Evolutionary conservation across 2,797 vertebrate species (phyloP).

Genomic region (Chaetophractus vellerosus): DNA sequence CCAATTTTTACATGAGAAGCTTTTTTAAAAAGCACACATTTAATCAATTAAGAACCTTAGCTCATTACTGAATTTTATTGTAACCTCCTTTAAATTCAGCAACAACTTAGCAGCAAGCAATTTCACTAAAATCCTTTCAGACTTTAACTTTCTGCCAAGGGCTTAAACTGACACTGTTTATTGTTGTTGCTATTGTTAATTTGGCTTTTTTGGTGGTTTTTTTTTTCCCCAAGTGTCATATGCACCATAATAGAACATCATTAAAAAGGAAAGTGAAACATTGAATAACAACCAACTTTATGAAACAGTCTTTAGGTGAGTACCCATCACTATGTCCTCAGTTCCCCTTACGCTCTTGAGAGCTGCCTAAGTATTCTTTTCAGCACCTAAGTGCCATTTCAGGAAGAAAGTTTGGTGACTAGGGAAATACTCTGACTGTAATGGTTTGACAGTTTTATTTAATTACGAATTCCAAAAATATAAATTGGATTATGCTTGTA

Average conservation of each 20-base stretch:
- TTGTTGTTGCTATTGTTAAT: too few relatives aligned
- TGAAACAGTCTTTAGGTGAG: neutral
- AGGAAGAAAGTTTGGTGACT: neutral
- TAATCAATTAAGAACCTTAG: neutral
- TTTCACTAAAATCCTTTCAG: neutral
- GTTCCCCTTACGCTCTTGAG: too few relatives aligned
- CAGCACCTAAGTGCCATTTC: neutral
- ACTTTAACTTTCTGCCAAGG: slow-evolving; percentile 22
- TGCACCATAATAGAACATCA: neutral
- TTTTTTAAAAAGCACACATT: neutral
- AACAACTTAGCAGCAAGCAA: neutral
- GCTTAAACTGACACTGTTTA: neutral
- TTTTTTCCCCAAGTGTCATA: neutral
- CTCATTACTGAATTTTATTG: slow-evolving; percentile 24
- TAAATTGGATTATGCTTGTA: too few relatives aligned
- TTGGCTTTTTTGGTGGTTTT: too few relatives aligned
- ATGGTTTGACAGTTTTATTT: too few relatives aligned
- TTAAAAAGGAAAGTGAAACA: slow-evolving; percentile 1
- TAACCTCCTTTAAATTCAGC: neutral
- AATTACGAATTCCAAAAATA: too few relatives aligned
- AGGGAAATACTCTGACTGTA: neutral
- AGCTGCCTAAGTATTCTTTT: too few relatives aligned
- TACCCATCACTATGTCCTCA: accelerated
- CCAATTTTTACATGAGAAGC: neutral
- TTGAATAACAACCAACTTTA: neutral